Percentiles rank a stretch among this genome's conserved stretches.
Evolutionary conservation across 2,797 vertebrate genomes (phyloP).

Genomic region (Zenarchopterus dispar): DNA sequence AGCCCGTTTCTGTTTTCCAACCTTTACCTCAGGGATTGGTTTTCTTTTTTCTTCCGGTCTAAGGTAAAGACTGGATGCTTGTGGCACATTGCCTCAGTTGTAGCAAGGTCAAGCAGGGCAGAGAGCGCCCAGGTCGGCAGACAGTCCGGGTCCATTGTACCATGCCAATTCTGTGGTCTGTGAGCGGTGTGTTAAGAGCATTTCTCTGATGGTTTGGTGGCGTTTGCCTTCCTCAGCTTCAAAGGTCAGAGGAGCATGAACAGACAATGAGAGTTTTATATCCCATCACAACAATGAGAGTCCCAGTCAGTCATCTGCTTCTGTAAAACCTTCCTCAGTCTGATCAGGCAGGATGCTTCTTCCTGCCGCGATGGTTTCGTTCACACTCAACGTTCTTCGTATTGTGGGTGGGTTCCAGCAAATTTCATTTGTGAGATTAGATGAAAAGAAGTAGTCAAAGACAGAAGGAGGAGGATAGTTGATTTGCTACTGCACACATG

Average conservation of each 20-base stretch:
- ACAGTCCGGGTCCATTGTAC: constrained; percentile 56
- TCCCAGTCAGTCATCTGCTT: constrained; percentile 53
- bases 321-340: constrained; percentile 30
- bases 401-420: constrained; percentile 36
- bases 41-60: constrained; percentile 16
- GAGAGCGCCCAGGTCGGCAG: constrained; percentile 53
- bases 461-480: constrained; percentile 8
- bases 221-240: constrained; percentile 49
- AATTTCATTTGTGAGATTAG: constrained; percentile 38
- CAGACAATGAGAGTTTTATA: constrained; percentile 58
- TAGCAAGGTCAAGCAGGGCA: constrained; percentile 69
- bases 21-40: constrained; percentile 32
- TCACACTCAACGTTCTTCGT: constrained; percentile 46
- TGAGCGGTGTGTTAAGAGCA: constrained; percentile 69
- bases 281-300: constrained; percentile 50
- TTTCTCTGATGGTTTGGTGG: constrained; percentile 42
- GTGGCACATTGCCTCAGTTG: constrained; percentile 41
- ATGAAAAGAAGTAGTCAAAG: constrained; percentile 26
- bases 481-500: constrained; percentile 15
- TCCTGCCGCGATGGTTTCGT: constrained; percentile 21
- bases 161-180: constrained; percentile 68
- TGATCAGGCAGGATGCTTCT: constrained; percentile 34
- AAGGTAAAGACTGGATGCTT: constrained; percentile 22
- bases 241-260: constrained; percentile 63
- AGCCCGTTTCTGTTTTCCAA: constrained; percentile 51